phyloP scores from a whole-genome alignment of 2,113 vertebrate genomes.

The Cisticola juncidis region DNA sequence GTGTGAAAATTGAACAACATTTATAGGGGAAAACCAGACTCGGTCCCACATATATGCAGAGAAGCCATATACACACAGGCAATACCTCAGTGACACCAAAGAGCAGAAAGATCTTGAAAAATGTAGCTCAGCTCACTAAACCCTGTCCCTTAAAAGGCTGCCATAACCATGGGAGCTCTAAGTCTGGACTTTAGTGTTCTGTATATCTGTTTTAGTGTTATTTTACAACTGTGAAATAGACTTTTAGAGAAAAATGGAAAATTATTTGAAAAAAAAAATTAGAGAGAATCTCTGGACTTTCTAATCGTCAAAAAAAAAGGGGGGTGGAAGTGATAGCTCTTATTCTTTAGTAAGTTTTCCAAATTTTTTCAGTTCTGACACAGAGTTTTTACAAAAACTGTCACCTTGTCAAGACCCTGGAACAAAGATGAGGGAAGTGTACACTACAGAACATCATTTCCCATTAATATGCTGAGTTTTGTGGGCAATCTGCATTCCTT shows the following conservation, averaged over 20 bases:
- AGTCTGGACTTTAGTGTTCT: not conserved
- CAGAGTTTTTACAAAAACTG: not conserved
- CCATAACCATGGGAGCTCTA: rapidly evolving
- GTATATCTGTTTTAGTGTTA: not conserved
- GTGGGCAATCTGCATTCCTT: not conserved
- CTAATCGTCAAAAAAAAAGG: not conserved
- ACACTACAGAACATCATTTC: rapidly evolving
- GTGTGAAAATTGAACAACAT: not conserved
- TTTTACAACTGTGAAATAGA: not conserved
- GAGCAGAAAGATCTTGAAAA: not conserved
- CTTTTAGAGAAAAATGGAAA: not conserved
- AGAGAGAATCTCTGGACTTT: not conserved
- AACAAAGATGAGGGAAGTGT: not conserved
- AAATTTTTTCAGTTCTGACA: not conserved
- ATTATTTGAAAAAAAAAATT: not conserved
- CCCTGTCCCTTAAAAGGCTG: not conserved
- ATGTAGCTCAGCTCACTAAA: not conserved
- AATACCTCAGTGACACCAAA: not conserved
- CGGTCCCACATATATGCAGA: not conserved
- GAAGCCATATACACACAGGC: not conserved
- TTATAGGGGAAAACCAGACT: not conserved
- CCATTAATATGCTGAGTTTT: not conserved
- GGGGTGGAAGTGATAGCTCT: rapidly evolving
- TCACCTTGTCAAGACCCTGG: not conserved
- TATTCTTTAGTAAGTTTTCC: not conserved